Evolutionary conservation across 2,113 vertebrate genomes (phyloP).

Genomic region (Manacus vitellinus): DNA sequence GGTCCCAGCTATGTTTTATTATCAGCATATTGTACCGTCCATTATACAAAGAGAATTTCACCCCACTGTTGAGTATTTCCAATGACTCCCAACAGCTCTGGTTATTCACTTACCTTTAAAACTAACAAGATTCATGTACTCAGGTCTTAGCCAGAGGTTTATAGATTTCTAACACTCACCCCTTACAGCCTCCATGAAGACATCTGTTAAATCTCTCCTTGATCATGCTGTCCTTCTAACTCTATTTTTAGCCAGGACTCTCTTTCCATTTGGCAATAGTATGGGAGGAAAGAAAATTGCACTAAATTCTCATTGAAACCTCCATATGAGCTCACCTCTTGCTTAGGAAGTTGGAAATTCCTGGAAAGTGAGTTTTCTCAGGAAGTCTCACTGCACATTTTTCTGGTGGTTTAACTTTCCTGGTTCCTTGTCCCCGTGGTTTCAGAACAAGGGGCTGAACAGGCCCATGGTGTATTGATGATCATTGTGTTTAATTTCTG

Average conservation of each 20-base stretch:
- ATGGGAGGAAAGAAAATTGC: not conserved
- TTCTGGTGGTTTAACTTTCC: not conserved
- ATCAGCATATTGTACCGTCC: not conserved
- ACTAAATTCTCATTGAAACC: not conserved
- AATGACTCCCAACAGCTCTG: not conserved
- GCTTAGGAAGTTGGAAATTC: not conserved
- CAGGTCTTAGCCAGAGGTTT: not conserved
- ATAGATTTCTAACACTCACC: not conserved
- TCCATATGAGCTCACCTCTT: not conserved
- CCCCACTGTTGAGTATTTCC: not conserved
- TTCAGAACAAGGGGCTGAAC: not conserved
- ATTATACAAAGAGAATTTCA: not conserved
- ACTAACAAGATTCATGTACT: not conserved
- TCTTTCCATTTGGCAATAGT: not conserved
- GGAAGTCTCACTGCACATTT: not conserved
- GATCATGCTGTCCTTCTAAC: not conserved
- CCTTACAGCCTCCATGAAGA: not conserved
- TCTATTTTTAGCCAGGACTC: not conserved
- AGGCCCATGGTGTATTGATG: rapidly evolving
- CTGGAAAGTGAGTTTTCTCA: not conserved
- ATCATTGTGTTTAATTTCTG: not conserved
- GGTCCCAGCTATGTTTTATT: not conserved
- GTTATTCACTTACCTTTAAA: not conserved
- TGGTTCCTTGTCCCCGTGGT: not conserved
- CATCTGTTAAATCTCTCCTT: not conserved